Percentiles rank a stretch among this genome's conserved stretches.
phyloP scores from a whole-genome alignment of 2,888 invertebrate genomes.

The Cataglyphis cursor region DNA sequence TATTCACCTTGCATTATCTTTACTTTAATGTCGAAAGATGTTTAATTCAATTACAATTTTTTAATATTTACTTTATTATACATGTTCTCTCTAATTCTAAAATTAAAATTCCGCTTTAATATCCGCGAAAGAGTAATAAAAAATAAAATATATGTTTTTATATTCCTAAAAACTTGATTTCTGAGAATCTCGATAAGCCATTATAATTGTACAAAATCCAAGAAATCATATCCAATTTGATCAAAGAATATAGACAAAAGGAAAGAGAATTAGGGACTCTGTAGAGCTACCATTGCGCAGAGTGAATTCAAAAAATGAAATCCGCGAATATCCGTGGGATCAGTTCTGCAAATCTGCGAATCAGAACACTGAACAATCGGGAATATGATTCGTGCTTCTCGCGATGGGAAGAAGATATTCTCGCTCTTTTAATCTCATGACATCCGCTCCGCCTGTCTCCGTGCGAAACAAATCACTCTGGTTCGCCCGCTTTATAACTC shows the following conservation, averaged over 20 bases:
- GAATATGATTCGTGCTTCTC: constrained; percentile 22
- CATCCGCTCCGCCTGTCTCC: constrained; percentile 45
- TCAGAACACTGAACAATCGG: constrained; percentile 46
- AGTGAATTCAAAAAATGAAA: constrained; percentile 40
- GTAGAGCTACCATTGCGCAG: constrained; percentile 5
- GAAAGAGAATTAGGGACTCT: background rate
- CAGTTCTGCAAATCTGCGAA: constrained; percentile 21
- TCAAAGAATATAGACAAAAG: constrained; percentile 5
- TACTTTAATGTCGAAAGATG: background rate
- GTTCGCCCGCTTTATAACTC: constrained; percentile 52
- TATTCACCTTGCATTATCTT: background rate
- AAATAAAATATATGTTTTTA: background rate
- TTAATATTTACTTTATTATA: background rate
- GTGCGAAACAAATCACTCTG: constrained; percentile 60
- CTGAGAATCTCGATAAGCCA: background rate
- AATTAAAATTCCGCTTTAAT: background rate
- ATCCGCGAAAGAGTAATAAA: background rate
- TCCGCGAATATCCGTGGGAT: constrained; percentile 4
- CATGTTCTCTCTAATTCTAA: background rate
- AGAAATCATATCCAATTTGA: constrained; percentile 10
- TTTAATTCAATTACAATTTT: constrained; percentile 12
- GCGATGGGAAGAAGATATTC: constrained; percentile 29
- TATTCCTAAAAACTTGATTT: constrained; percentile 2
- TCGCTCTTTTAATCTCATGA: constrained; percentile 64
- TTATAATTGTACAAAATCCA: background rate